Percentiles rank a stretch among this genome's conserved stretches.
phyloP scores from a whole-genome alignment of 2,888 invertebrate genomes.

The Zaprionus bogoriensis region DNA sequence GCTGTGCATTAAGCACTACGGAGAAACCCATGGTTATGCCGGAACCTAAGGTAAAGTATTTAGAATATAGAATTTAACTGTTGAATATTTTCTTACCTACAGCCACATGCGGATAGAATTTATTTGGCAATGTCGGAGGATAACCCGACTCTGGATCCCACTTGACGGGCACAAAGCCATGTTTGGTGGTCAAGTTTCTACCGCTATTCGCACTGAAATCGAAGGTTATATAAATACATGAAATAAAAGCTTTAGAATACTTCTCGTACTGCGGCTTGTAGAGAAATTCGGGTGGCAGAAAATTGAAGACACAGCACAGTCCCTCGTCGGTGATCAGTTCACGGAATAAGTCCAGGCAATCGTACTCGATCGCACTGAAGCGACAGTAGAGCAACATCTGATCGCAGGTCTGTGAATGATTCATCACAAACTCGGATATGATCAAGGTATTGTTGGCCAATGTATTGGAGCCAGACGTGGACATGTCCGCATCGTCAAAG shows the following conservation, averaged over 20 bases:
- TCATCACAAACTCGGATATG: constrained; percentile 57
- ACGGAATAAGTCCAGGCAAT: constrained; percentile 88
- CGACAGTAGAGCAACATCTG: constrained; percentile 85
- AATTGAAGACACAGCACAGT: constrained; percentile 92
- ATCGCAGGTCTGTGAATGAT: constrained; percentile 66
- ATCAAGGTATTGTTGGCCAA: constrained; percentile 21
- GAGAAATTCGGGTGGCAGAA: constrained; percentile 84
- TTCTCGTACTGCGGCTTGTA: constrained; percentile 55
- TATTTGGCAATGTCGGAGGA: constrained; percentile 84
- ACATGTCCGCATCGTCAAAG: not conserved
- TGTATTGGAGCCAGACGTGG: not conserved
- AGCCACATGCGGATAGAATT: constrained; percentile 84
- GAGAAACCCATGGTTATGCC: constrained; percentile 89
- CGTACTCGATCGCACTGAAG: constrained; percentile 80
- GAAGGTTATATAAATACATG: not conserved
- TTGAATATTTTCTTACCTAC: constrained; percentile 81
- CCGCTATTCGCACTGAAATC: not conserved
- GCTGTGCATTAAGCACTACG: constrained; percentile 87
- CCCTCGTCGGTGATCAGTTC: constrained; percentile 92
- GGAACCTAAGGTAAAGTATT: constrained; percentile 82
- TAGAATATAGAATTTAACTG: not conserved
- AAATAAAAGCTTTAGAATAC: not conserved
- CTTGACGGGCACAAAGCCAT: constrained; percentile 82
- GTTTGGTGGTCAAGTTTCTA: constrained; percentile 36
- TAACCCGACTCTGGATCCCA: constrained; percentile 91